phyloP scores from a whole-genome alignment of 2,113 vertebrate species.

The Cavia aperea region DNA sequence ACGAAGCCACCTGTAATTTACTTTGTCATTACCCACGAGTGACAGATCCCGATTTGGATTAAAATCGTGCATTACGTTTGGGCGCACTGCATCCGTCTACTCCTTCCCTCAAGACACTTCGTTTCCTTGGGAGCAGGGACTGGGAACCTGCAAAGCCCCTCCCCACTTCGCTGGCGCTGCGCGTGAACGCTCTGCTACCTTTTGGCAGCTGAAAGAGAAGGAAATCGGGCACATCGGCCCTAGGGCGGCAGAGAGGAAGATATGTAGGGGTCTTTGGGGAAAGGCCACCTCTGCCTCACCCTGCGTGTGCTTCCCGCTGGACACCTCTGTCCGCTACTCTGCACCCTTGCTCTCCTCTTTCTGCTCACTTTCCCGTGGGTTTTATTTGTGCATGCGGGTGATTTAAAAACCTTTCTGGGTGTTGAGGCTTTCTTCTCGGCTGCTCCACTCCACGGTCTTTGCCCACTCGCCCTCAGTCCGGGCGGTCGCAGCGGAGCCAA shows the following conservation, averaged over 20 bases:
- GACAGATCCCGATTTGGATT: background rate
- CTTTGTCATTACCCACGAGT: background rate
- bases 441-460: background rate
- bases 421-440: background rate
- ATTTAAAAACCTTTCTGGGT: background rate
- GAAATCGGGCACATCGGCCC: background rate
- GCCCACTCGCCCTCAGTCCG: background rate
- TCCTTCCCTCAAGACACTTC: background rate
- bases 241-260: background rate
- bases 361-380: rapidly evolving
- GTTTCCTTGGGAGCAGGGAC: background rate
- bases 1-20: background rate
- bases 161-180: background rate
- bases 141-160: background rate
- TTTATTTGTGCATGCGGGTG: background rate
- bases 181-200: conserved; percentile 46
- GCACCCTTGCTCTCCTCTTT: background rate
- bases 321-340: background rate
- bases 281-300: background rate
- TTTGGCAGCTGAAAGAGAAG: background rate
- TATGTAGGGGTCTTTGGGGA: background rate
- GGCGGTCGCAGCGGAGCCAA: background rate
- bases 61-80: background rate
- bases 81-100: background rate
- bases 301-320: background rate